Evolutionary conservation across 2,888 invertebrate species (phyloP).

Genomic region (Nasonovia ribisnigri): DNA sequence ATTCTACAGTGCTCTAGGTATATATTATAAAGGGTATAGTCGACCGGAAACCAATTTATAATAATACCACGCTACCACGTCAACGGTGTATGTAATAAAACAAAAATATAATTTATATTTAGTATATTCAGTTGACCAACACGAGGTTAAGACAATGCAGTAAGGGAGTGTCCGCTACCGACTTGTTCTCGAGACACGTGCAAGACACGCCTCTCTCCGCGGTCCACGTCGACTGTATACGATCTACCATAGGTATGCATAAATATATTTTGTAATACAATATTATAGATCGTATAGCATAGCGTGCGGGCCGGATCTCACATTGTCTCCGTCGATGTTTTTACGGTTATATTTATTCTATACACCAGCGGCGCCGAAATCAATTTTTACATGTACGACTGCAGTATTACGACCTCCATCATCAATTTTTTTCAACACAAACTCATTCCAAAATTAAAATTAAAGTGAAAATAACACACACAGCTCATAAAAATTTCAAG

Average conservation of each 20-base stretch:
- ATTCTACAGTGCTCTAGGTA: neutral
- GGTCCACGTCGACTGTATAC: neutral
- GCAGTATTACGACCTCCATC: neutral
- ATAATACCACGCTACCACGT: neutral
- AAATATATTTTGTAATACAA: neutral
- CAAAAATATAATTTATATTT: neutral
- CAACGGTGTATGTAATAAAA: no score
- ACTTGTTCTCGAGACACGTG: neutral
- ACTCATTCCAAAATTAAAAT: neutral
- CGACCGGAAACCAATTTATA: neutral
- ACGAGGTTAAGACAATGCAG: neutral
- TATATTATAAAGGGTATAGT: neutral
- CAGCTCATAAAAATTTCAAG: no score
- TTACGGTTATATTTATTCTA: neutral
- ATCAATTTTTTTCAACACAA: neutral
- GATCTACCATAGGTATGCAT: neutral
- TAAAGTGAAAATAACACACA: neutral
- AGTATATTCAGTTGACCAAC: neutral
- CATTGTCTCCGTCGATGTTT: neutral
- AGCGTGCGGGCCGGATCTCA: neutral
- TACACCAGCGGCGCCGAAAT: neutral
- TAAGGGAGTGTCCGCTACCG: neutral
- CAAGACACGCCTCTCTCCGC: conserved; percentile 1
- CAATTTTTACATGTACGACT: neutral
- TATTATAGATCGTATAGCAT: neutral